Evolutionary conservation across 2,888 invertebrate species (phyloP).

Genomic region (Lepidonotus clava): DNA sequence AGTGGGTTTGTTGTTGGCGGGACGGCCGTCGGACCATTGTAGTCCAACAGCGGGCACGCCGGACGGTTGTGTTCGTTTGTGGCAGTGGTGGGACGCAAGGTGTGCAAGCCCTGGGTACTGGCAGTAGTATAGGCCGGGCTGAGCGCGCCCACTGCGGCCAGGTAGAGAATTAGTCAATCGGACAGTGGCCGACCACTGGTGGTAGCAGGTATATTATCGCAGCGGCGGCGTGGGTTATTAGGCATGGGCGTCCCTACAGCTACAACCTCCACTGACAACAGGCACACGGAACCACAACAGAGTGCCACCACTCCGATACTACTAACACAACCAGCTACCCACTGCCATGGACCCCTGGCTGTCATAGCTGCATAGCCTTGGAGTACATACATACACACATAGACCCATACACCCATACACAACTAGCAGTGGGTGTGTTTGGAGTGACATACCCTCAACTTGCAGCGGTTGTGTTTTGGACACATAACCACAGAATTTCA

Average conservation of each 20-base stretch:
- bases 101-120: too few species aligned
- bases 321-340: not conserved
- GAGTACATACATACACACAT: not conserved
- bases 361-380: not conserved
- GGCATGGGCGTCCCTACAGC: not conserved
- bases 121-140: too few species aligned
- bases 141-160: too few species aligned
- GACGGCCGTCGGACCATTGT: not conserved
- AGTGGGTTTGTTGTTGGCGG: constrained; percentile 20
- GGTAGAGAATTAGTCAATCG: not conserved
- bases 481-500: too few species aligned
- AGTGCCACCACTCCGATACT: not conserved
- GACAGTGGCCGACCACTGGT: not conserved
- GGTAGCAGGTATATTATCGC: too few species aligned
- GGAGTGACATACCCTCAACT: too few species aligned
- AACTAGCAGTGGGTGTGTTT: too few species aligned
- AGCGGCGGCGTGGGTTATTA: too few species aligned
- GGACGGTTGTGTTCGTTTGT: not conserved
- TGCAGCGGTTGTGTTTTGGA: too few species aligned
- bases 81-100: too few species aligned
- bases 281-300: not conserved
- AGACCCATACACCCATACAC: not conserved
- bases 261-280: not conserved
- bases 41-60: too few species aligned
- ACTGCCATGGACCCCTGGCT: not conserved